Conservation (phyloP, 2,113 vertebrate genomes). For the Xerus inauris region DNA sequence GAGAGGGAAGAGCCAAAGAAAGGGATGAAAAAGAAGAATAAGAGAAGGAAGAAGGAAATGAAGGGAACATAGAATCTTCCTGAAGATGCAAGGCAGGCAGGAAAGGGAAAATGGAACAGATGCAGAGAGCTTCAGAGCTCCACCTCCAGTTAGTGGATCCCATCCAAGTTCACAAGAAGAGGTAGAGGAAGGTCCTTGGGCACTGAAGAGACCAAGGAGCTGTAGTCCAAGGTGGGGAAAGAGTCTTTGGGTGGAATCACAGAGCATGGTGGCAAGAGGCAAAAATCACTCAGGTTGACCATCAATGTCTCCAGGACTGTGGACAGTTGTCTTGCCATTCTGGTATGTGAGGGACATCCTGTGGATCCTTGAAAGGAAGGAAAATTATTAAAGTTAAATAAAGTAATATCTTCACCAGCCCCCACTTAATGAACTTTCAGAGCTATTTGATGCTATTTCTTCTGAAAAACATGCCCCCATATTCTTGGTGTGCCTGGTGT, state of each 20-base stretch:
- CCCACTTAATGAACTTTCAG: not conserved
- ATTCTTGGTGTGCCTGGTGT: not conserved
- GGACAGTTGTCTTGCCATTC: not conserved
- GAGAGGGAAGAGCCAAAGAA: not conserved
- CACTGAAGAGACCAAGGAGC: not conserved
- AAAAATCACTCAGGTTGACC: not conserved
- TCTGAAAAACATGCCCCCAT: not conserved
- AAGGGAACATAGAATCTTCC: not conserved
- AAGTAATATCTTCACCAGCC: not conserved
- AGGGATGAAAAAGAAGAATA: not conserved
- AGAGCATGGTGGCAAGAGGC: not conserved
- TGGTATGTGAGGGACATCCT: not conserved
- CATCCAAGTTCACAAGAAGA: not conserved
- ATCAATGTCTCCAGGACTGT: not conserved
- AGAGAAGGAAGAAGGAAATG: not conserved
- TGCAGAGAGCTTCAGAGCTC: not conserved
- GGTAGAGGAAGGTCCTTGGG: not conserved
- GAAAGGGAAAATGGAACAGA: not conserved
- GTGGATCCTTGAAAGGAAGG: not conserved
- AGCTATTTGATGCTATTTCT: not conserved
- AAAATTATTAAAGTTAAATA: not conserved
- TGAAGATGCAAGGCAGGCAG: not conserved
- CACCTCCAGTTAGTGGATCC: not conserved
- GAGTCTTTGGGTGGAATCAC: not conserved
- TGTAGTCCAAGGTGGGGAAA: not conserved